Base-by-base conservation (phyloP, 2,888 invertebrate species). In the Vandiemenella viatica region DNA sequence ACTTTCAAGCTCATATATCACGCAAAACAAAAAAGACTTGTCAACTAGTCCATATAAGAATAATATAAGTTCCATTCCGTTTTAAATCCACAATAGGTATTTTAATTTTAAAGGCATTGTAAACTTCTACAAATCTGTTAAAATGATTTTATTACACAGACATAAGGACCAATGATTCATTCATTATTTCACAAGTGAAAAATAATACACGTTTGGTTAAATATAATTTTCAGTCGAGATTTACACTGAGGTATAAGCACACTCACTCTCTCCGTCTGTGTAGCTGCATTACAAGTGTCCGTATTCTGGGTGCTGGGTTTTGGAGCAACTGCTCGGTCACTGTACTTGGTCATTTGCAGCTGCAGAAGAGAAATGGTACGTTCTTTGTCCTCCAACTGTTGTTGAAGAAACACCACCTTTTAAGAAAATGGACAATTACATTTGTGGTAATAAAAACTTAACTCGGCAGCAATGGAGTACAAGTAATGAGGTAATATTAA, bases 311-410 rank as follows among this genome's bases (percentile, higher is more conserved):
- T 48, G 5, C 41, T 21, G 16, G 45, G 43, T 18, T 49, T 43
- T 59, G 22, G 56, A 54, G 49, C 62, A 58, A 47, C 58, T 26
- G n/a, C 26, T 62, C 53, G 56, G 58, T 71, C 71, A 20, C 70
- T 63, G 68, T 70, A 69, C 63, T 77, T 73, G 61, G 75, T 71
- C 73, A 86, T 79, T 66, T 83, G 77, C 61, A 80, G 78, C 68
- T 87, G 86, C 64, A 90, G 72, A 62, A 80, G 74, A 62, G 81
- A 78, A 67, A 90, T 85, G 61, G 82, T 77, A 56, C 83, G 76
- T 65, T 90, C 88, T 61, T 82, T 82, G 66, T 91, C 89, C 64
- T 90, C 88, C 61, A 89, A 69, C 72, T 90, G 88, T 60, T 87
- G 76, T 74, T 81, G 70, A 8, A 65, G 57, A 43, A 62, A 55